Percentiles rank a stretch among this genome's conserved stretches.
phyloP scores from a whole-genome alignment of 2,113 vertebrate species.

The Charina bottae region DNA sequence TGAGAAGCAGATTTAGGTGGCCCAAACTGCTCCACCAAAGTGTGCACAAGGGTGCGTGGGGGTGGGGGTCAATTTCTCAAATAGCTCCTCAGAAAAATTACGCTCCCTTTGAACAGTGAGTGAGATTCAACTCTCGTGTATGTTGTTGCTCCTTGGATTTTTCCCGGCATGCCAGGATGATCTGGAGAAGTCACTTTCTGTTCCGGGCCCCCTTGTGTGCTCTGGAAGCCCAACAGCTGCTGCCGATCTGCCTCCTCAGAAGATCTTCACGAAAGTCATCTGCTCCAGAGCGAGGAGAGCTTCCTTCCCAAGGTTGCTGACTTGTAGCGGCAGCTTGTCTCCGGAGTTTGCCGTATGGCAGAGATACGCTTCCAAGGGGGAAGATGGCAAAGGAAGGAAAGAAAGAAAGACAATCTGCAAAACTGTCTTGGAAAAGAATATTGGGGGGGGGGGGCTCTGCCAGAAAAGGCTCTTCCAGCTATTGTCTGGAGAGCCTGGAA shows the following conservation, averaged over 20 bases:
- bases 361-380: not conserved
- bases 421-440: not conserved
- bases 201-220: not conserved
- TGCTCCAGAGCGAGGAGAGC: not conserved
- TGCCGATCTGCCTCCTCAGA: not conserved
- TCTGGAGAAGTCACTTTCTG: not conserved
- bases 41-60: not conserved
- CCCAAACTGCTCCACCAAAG: not conserved
- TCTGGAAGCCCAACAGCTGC: not conserved
- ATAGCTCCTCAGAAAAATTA: not conserved
- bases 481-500: not conserved
- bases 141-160: not conserved
- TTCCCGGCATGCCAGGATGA: not conserved
- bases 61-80: not conserved
- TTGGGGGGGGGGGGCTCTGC: not conserved
- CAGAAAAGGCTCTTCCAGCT: not conserved
- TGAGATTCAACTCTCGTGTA: not conserved
- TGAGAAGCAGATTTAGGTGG: not conserved
- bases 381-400: not conserved
- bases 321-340: not conserved
- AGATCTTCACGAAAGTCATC: not conserved
- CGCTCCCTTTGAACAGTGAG: not conserved
- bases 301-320: not conserved
- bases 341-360: not conserved
- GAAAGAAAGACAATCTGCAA: not conserved